Percentiles rank a stretch among this genome's conserved stretches.
Evolutionary conservation across 2,113 vertebrate genomes (phyloP).

Genomic region (Eulacestoma nigropectus): DNA sequence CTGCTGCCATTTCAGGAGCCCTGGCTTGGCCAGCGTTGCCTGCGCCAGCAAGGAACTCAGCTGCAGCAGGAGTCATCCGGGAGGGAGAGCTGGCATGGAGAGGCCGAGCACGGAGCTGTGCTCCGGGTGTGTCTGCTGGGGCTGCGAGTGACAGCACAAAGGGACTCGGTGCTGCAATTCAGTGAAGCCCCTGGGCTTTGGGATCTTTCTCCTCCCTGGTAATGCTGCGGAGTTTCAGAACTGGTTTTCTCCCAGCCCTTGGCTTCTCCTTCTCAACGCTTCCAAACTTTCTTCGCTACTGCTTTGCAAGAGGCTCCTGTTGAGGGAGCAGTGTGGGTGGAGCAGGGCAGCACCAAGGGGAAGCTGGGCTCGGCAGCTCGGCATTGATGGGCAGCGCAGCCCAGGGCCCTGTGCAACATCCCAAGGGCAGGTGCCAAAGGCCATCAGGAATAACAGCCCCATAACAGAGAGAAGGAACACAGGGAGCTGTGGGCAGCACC

Average conservation of each 20-base stretch:
- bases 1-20: slow-evolving; percentile 38
- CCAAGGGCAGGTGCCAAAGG: background rate
- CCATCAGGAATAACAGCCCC: background rate
- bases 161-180: rapidly evolving
- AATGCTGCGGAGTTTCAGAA: rapidly evolving
- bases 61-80: background rate
- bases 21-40: background rate
- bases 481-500: background rate
- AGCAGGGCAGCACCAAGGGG: background rate
- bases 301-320: background rate
- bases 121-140: background rate
- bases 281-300: background rate
- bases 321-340: background rate
- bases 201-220: background rate
- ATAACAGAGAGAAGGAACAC: background rate
- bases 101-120: background rate
- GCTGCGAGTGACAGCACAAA: rapidly evolving
- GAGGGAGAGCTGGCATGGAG: background rate
- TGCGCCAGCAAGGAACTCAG: background rate
- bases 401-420: background rate
- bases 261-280: background rate
- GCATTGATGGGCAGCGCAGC: background rate
- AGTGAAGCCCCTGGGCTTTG: background rate
- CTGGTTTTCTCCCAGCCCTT: background rate
- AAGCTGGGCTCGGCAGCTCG: background rate